Base-by-base conservation (phyloP, 2,797 vertebrate genomes). In the Pipistrellus pipistrellus region DNA sequence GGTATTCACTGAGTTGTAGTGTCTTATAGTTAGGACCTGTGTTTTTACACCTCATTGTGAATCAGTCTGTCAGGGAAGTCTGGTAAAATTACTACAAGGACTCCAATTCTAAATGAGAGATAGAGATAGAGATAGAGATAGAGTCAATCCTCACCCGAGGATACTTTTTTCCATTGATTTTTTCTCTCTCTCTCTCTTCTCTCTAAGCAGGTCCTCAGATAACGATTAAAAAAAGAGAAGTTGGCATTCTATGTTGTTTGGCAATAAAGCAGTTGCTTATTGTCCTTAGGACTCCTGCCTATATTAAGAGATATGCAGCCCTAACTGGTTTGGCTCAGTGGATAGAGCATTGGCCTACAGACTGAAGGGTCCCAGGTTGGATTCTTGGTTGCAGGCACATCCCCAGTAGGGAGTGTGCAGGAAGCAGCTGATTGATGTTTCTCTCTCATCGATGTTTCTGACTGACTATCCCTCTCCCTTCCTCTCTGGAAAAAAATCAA, bases 221-320 rank as follows among this genome's bases (percentile, higher is more conserved):
- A 57, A 59, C 23, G 1, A 59, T 59, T 27, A 13, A 27, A 59
- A 25, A 57, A 57, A 57, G 25, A 30, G 17, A 72, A 88, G 86
- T 83, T 91, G 88, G 38, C 21, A 51, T 93, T 94, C 55, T 76
- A 38, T 82, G 68, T 55, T 92, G 93, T 44, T 64, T 86, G 66
- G 30, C 57, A 59, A 23, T 48, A 20, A 92, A 90, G 73, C 55
- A 85, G 57, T 68, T 84, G 48, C 18, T 86, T 80, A 86, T 75
- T 89, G 66, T 44, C 86, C 38, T 85, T 53, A 5, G 83, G 21
- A 73, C 55, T 69, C 71, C 38, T 69, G 17, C 32, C 57, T 90
- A 7, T 93, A 55, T 84, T 35, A 89, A 89, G 71, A 89, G 38
- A 84, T 92, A 48, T 64, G 41, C 77, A 78, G 18, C 51, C 51